These are phyloP conservation scores for Tiliacea citrago DNA, from an alignment of 2,888 invertebrate species.

Conservation along the genomic window DNA sequence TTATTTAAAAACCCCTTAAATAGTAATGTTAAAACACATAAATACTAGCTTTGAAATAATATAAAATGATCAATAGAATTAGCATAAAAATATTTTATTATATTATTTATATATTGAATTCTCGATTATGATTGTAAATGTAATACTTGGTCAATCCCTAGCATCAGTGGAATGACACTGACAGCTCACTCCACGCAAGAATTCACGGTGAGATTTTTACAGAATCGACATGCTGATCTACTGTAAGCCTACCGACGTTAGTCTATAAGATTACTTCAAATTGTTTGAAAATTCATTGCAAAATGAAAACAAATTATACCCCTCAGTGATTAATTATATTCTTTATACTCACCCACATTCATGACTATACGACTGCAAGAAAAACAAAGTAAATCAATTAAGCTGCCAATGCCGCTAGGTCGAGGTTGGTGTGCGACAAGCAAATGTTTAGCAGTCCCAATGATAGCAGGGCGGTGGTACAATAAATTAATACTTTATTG, in stretches of 20 bases:
- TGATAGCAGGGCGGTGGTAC: slow-evolving; percentile 85
- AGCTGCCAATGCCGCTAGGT: slow-evolving; percentile 64
- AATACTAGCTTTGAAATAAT: too few species aligned
- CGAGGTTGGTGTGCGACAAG: slow-evolving; percentile 74
- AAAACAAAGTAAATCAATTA: slow-evolving; percentile 50
- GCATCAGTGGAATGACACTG: too few species aligned
- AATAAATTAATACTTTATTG: slow-evolving; percentile 89
- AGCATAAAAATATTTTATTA: too few species aligned
- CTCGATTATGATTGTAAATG: too few species aligned
- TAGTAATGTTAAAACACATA: too few species aligned
- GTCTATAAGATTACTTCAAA: background rate
- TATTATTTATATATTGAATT: too few species aligned
- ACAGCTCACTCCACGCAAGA: too few species aligned
- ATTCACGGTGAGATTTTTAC: too few species aligned
- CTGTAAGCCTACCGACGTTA: background rate
- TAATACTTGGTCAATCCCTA: too few species aligned
- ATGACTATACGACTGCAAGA: background rate
- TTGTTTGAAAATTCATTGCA: background rate
- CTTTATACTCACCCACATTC: slow-evolving; percentile 6
- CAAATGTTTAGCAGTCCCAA: slow-evolving; percentile 73
- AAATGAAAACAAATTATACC: background rate
- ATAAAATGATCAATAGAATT: too few species aligned
- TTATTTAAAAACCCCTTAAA: too few species aligned
- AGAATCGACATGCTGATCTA: too few species aligned
- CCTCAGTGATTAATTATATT: slow-evolving; percentile 10